phyloP scores from a whole-genome alignment of 2,113 vertebrate genomes.

The Coptodon bakossiorum region DNA sequence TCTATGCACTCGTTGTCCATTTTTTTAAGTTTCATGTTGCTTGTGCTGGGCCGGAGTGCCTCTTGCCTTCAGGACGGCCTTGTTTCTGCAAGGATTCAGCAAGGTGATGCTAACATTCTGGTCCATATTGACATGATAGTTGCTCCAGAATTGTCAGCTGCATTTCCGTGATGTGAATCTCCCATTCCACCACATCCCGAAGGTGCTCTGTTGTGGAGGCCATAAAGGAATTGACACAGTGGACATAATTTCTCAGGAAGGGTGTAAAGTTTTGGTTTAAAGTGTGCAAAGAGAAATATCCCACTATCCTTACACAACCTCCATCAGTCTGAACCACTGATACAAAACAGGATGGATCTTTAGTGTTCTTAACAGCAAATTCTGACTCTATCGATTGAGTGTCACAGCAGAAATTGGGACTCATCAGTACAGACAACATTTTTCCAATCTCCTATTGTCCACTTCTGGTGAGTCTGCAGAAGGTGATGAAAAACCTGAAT shows the following conservation, averaged over 20 bases:
- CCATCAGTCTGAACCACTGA: neutral
- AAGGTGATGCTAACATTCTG: neutral
- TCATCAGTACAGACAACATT: neutral
- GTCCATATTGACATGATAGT: neutral
- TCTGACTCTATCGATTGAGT: neutral
- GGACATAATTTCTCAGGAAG: neutral
- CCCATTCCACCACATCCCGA: neutral
- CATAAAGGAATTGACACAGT: neutral
- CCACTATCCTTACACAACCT: neutral
- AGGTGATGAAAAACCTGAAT: neutral
- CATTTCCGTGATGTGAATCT: neutral
- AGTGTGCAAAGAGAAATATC: neutral
- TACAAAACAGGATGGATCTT: neutral
- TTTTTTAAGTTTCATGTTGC: neutral
- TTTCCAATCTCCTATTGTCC: neutral
- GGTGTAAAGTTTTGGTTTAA: neutral
- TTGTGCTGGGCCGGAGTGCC: neutral
- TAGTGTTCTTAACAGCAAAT: neutral
- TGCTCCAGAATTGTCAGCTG: neutral
- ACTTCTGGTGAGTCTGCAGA: neutral
- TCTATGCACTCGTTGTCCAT: neutral
- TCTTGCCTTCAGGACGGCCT: neutral
- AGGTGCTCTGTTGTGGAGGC: neutral
- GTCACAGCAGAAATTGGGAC: neutral
- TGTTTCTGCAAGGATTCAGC: neutral